Conservation (phyloP, 2,888 invertebrate genomes). For the Drosophila suboccidentalis region DNA sequence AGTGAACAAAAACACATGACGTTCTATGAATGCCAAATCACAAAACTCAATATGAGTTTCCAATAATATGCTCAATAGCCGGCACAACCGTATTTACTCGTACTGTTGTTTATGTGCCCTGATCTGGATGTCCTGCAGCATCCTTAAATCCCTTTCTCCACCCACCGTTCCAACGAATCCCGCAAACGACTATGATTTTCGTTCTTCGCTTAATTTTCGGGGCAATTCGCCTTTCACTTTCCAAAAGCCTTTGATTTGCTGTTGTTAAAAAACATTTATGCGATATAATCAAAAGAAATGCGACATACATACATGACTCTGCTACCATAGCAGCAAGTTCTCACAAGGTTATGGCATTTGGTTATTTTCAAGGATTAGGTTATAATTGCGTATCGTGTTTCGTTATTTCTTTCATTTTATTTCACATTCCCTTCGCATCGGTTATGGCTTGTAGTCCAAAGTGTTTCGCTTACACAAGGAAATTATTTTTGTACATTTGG, state of each 20-base stretch:
- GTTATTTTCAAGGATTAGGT: conserved; percentile 76
- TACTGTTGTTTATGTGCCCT: conserved; percentile 72
- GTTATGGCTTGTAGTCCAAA: conserved; percentile 3
- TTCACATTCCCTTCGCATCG: conserved; percentile 36
- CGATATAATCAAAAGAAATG: conserved; percentile 76
- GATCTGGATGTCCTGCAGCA: conserved; percentile 42
- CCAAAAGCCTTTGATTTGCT: conserved; percentile 72
- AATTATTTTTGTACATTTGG: not conserved
- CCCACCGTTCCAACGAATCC: conserved; percentile 24
- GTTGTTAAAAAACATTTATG: conserved; percentile 80
- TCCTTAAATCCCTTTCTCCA: not conserved
- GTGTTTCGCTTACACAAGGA: not conserved
- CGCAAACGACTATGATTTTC: conserved; percentile 55
- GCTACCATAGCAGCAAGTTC: conserved; percentile 45
- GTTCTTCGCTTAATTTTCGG: conserved; percentile 45
- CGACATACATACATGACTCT: conserved; percentile 57
- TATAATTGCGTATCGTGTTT: conserved; percentile 77
- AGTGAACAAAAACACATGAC: conserved; percentile 48
- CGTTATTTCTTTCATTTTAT: conserved; percentile 68
- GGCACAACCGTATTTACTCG: conserved; percentile 66
- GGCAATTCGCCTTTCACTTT: conserved; percentile 41
- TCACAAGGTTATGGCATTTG: conserved; percentile 70
- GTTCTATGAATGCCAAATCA: conserved; percentile 67
- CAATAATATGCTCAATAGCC: conserved; percentile 58
- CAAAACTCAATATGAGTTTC: conserved; percentile 44